phyloP scores from a whole-genome alignment of 2,888 invertebrate genomes.

The Papilio gigon region DNA sequence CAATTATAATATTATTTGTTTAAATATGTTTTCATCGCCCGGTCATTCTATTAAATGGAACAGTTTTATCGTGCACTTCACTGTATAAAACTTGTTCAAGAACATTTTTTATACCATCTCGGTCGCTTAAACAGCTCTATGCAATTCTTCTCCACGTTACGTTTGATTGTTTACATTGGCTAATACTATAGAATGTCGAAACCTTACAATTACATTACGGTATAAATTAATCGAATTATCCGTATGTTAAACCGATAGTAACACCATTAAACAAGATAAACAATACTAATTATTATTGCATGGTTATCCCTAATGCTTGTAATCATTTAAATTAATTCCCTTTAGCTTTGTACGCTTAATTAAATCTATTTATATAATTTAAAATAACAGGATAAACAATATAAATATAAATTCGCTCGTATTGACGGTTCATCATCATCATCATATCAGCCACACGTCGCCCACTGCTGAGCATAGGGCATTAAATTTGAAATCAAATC shows the following conservation, averaged over 20 bases:
- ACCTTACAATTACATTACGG: neutral
- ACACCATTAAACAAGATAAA: neutral
- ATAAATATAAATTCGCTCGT: neutral
- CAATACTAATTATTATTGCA: neutral
- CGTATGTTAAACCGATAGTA: neutral
- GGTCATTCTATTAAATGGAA: neutral
- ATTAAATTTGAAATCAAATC: too few species aligned
- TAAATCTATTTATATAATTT: neutral
- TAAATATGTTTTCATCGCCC: neutral
- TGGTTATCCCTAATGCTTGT: neutral
- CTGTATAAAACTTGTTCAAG: too few species aligned
- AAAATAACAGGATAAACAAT: neutral
- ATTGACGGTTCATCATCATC: too few species aligned
- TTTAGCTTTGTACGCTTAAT: neutral
- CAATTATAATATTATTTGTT: neutral
- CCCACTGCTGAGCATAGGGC: too few species aligned
- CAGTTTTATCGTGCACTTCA: too few species aligned
- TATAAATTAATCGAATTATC: neutral
- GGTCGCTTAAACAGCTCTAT: too few species aligned
- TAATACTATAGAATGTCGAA: neutral
- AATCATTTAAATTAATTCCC: neutral
- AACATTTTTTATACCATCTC: too few species aligned
- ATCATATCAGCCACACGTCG: too few species aligned
- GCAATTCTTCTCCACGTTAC: too few species aligned
- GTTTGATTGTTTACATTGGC: too few species aligned